Evolutionary conservation across 2,113 vertebrate genomes (phyloP).

Genomic region (Leptobrachium leishanense): DNA sequence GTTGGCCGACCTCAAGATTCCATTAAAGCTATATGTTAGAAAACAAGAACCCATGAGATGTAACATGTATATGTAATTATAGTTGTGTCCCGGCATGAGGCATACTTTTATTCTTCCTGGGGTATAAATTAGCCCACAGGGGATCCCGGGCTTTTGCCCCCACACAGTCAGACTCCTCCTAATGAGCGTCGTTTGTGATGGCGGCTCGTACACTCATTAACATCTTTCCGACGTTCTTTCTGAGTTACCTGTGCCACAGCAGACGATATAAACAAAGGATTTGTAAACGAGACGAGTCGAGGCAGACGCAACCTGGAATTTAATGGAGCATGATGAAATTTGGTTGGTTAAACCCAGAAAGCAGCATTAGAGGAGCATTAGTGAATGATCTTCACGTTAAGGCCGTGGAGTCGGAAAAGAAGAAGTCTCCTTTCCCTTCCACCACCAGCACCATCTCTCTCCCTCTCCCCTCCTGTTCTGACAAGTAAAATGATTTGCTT

Average conservation of each 20-base stretch:
- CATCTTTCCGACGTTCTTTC: background rate
- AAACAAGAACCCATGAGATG: no score
- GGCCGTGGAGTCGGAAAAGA: background rate
- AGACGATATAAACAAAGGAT: conserved; percentile 25
- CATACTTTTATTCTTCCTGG: background rate
- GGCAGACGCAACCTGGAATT: conserved; percentile 7
- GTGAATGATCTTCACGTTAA: conserved; percentile 32
- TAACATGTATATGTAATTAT: background rate
- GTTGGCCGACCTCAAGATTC: no score
- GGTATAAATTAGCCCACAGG: conserved; percentile 16
- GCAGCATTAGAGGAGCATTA: background rate
- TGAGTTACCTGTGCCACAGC: background rate
- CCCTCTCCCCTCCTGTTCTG: background rate
- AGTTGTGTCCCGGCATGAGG: background rate
- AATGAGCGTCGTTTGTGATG: conserved; percentile 10
- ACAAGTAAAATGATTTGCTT: conserved; percentile 44
- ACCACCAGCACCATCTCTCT: no score
- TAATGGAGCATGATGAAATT: conserved; percentile 16
- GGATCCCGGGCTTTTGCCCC: background rate
- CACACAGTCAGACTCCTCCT: conserved; percentile 2
- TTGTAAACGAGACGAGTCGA: conserved; percentile 26
- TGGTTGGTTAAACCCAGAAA: conserved; percentile 8
- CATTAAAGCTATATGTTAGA: no score
- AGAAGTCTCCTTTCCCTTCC: background rate
- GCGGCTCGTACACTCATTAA: background rate